Percentiles rank a stretch among this genome's conserved stretches.
These are phyloP conservation scores for Trisateles emortualis DNA, from an alignment of 2,888 invertebrate genomes.

Conservation along the genomic window DNA sequence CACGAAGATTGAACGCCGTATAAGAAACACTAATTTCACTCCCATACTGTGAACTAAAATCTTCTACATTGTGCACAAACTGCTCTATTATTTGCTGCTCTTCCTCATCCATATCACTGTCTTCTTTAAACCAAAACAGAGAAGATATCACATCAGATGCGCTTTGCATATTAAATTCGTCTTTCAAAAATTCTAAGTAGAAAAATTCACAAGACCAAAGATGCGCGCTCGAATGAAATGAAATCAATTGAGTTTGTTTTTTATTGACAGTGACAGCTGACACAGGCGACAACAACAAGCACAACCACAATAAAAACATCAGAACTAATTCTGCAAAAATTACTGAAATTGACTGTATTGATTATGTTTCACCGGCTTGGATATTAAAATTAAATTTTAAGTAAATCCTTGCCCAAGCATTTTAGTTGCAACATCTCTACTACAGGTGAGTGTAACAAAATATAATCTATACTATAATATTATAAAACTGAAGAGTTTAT, in stretches of 20 bases:
- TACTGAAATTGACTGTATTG: too few species aligned
- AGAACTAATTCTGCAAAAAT: constrained; percentile 21
- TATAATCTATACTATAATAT: too few species aligned
- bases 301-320: constrained; percentile 22
- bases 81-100: constrained; percentile 88
- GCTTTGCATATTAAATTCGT: constrained; percentile 67
- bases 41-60: constrained; percentile 97
- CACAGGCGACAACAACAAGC: constrained; percentile 26
- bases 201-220: constrained; percentile 19
- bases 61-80: constrained; percentile 92
- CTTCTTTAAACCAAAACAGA: constrained; percentile 75
- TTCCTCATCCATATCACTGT: constrained; percentile 63
- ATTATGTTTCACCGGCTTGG: too few species aligned
- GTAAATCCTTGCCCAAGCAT: too few species aligned
- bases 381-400: too few species aligned
- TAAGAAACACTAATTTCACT: constrained; percentile 95
- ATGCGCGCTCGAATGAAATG: constrained; percentile 30
- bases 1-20: constrained; percentile 94
- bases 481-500: too few species aligned
- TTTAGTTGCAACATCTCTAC: too few species aligned
- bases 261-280: constrained; percentile 41
- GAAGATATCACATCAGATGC: constrained; percentile 79
- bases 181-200: constrained; percentile 7
- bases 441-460: too few species aligned
- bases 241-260: constrained; percentile 30